Evolutionary conservation across 2,797 vertebrate genomes (phyloP), one percentile per base, ranked within the genome.

Genomic region (Enteromius unitaeniatus): DNA sequence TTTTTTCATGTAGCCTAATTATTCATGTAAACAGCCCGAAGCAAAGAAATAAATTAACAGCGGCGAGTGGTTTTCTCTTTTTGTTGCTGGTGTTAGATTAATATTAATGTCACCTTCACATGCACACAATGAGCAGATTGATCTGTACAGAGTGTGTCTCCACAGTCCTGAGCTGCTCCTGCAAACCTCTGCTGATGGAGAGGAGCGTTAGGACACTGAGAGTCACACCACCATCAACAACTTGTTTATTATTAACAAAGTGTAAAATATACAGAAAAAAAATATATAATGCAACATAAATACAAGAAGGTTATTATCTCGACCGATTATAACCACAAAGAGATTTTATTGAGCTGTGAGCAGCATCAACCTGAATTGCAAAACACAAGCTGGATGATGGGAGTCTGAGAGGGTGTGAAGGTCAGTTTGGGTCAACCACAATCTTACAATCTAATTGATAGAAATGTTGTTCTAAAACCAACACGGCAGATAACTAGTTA

Each of bases 81-180:
- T 72, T 72, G n/a, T 28, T 72, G 69, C 19, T 21, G 28, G 17
- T 34, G 26, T 34, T 34, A 34, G 70, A 74, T 74, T 53, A 34
- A 34, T 74, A 74, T 74, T 53, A 34, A 74, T 53, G 31, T 53
- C 47, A 34, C 28, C 19, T 74, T 74, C 26, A 51, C 47, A 31
- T 34, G 9, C 23, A 60, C 55, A 26, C 23, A 26, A 6, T 60
- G 55, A 23, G 11, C n/a, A 11, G n/a, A 9, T 58, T 5, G 21
- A 9, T 9, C 51, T 55, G 49, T 51, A 19, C 2, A 55, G 51
- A 9, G 51, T 28, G 28, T 28, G 1, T 28, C 28, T 17, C 3
- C 1, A 23, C 34, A 11, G 62, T 17, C 28, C 6, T 34, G 58
- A 14, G 58, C 10, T 62, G 13, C 23, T 60, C 58, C 58, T 60